A percentile compares a stretch with the other conserved stretches of the same genome.
These are phyloP conservation scores for Electrona antarctica DNA, from an alignment of 2,113 vertebrate species.

Conservation along the genomic window DNA sequence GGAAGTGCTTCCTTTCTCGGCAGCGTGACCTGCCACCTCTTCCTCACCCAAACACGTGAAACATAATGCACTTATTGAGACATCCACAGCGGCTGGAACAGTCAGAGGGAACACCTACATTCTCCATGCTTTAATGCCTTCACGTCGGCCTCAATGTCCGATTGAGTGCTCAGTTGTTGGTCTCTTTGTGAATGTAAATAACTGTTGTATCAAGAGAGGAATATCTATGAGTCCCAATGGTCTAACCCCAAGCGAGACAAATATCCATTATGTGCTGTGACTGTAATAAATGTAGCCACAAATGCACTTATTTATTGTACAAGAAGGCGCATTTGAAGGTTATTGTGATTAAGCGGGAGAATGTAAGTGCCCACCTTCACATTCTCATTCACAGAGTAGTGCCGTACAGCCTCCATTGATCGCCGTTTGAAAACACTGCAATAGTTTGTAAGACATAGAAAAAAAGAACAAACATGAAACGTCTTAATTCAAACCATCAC, in stretches of 20 bases:
- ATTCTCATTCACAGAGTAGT: conserved; percentile 58
- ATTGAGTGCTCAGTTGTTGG: conserved; percentile 59
- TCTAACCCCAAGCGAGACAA: conserved; percentile 33
- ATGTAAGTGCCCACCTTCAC: conserved; percentile 32
- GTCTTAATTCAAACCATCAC: conserved; percentile 72
- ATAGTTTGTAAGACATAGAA: conserved; percentile 49
- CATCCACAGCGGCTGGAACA: conserved; percentile 71
- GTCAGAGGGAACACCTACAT: conserved; percentile 67
- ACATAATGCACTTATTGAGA: conserved; percentile 79
- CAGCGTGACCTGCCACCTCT: conserved; percentile 54
- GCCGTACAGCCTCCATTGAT: conserved; percentile 44
- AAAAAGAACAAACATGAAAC: conserved; percentile 63
- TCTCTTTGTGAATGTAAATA: conserved; percentile 51
- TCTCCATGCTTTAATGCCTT: conserved; percentile 63
- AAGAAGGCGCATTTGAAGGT: conserved; percentile 54
- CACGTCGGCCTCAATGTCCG: conserved; percentile 55
- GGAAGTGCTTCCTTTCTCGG: conserved; percentile 62
- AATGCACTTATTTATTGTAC: conserved; percentile 47
- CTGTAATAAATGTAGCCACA: conserved; percentile 27
- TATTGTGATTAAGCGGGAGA: conserved; percentile 33
- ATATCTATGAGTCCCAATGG: conserved; percentile 27
- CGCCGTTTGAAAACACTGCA: conserved; percentile 46
- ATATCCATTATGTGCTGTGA: conserved; percentile 25
- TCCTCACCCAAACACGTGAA: conserved; percentile 53
- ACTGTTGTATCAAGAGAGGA: conserved; percentile 18